Conservation (phyloP, 2,113 vertebrate species). For the Tonatia bakeri region DNA sequence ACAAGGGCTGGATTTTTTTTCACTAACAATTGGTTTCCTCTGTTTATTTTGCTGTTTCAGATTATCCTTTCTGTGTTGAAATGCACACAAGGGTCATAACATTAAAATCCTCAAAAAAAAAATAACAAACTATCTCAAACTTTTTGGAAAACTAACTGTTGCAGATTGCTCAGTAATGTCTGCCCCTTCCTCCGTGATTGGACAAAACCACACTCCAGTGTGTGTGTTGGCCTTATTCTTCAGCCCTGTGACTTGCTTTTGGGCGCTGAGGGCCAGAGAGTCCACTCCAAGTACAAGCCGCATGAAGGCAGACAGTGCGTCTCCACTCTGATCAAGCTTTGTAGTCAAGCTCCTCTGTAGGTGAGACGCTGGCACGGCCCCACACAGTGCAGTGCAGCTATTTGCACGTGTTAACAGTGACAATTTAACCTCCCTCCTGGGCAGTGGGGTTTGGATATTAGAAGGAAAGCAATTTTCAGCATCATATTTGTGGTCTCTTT, state of each 20-base stretch:
- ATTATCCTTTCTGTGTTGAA: slow-evolving; percentile 61
- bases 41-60: slow-evolving; percentile 54
- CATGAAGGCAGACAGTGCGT: background rate
- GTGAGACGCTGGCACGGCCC: fast-evolving
- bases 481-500: background rate
- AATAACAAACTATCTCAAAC: slow-evolving; percentile 35
- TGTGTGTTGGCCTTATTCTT: background rate
- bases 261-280: background rate
- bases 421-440: background rate
- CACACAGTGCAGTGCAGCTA: background rate
- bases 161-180: background rate
- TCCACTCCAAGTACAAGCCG: background rate
- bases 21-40: slow-evolving; percentile 20
- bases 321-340: background rate
- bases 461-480: background rate
- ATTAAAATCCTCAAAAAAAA: slow-evolving; percentile 44
- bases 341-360: background rate
- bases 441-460: background rate
- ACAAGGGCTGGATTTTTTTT: background rate
- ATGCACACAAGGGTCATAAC: slow-evolving; percentile 21
- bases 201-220: background rate
- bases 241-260: background rate
- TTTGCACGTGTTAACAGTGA: too few relatives aligned
- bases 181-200: background rate
- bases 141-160: slow-evolving; percentile 46